phyloP scores from a whole-genome alignment of 2,888 invertebrate species.

The Luperina testacea region DNA sequence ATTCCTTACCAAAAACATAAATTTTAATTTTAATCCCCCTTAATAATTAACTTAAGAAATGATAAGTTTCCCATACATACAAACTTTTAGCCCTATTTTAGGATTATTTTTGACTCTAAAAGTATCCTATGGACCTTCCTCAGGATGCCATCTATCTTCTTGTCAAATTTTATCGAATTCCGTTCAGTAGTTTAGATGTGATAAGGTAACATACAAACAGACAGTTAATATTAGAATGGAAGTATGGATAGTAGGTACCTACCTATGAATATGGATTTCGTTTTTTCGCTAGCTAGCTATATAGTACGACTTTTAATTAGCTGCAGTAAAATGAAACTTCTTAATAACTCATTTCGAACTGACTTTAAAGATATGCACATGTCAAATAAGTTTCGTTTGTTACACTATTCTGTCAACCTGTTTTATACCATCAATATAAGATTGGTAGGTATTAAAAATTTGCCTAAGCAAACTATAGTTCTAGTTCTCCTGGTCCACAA shows the following conservation, averaged over 20 bases:
- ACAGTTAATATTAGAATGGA: neutral
- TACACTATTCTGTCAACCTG: neutral
- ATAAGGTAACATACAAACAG: neutral
- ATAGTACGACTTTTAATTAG: too few relatives aligned
- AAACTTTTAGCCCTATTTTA: too few relatives aligned
- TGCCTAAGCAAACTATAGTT: neutral
- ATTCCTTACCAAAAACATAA: too few relatives aligned
- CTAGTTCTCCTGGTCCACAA: neutral
- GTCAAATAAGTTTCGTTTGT: too few relatives aligned
- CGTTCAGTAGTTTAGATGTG: neutral
- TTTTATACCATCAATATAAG: neutral
- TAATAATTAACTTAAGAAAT: too few relatives aligned
- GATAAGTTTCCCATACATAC: neutral
- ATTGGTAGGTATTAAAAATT: neutral
- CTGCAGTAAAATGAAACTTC: too few relatives aligned
- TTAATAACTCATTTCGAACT: too few relatives aligned
- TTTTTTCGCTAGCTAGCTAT: neutral
- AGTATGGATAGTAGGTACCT: neutral
- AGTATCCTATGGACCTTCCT: neutral
- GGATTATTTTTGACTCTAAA: neutral
- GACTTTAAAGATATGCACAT: too few relatives aligned
- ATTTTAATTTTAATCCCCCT: too few relatives aligned
- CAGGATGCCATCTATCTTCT: neutral
- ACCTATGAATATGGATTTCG: neutral
- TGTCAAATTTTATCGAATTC: neutral